phyloP scores from a whole-genome alignment of 2,113 vertebrate species.

The Lontra canadensis region DNA sequence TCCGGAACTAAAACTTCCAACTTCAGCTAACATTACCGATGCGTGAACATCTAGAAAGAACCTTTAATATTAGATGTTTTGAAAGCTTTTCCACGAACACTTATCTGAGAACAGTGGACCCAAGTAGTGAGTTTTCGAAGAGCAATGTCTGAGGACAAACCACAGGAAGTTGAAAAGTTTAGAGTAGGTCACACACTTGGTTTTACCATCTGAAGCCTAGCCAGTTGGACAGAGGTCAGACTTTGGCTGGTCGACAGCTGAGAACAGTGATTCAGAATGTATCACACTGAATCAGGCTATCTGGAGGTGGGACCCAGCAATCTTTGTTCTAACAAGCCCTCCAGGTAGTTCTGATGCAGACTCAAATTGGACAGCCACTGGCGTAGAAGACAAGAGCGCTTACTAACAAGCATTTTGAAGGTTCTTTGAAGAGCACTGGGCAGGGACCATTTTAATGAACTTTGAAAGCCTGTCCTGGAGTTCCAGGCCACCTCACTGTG shows the following conservation, averaged over 20 bases:
- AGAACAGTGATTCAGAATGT: neutral
- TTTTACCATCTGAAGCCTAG: neutral
- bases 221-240: neutral
- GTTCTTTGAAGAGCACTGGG: neutral
- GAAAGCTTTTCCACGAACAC: neutral
- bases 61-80: neutral
- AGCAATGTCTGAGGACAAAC: neutral
- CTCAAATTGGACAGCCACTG: neutral
- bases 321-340: neutral
- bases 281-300: neutral
- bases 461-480: neutral
- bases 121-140: constrained; percentile 20
- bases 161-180: neutral
- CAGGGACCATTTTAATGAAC: neutral
- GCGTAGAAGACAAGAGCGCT: neutral
- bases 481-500: neutral
- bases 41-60: neutral
- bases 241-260: neutral
- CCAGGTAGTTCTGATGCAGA: neutral
- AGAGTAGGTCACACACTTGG: neutral
- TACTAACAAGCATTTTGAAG: neutral
- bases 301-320: neutral
- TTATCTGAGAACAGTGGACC: neutral
- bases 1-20: neutral
- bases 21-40: neutral